Evolutionary conservation across 2,888 invertebrate genomes (phyloP), one percentile per base, ranked within the genome.

Genomic region (Sisyra terminalis): DNA sequence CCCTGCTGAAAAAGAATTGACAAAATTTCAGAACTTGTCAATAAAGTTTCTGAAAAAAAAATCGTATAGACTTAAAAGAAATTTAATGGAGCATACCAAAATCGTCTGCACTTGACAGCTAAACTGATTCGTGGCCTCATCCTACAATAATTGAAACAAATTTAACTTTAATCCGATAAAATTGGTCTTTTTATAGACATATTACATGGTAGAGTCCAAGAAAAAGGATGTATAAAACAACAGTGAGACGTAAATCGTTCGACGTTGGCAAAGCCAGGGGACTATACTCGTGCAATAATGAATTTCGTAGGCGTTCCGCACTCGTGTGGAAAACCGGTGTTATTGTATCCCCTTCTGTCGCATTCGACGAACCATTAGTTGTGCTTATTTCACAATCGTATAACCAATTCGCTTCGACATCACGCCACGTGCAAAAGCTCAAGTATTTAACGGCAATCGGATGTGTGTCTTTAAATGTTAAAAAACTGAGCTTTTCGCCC

Each of bases 381-480:
- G n/a, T 4, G 3, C 9, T 10, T 30, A 13, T 10, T 15, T 30
- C 30, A 50, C 82, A 82, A 53, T 79, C 76, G 50, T 73, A 81
- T 42, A 72, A 67, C 66, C 80, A 79, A 52, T 75, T 76, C 0
- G 77, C 77, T 50, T 74, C 71, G 1, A 75, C 70, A 0, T 68
- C 67, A 4, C 66, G 67, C 73, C 79, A 82, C 0, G 78, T 68
- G 10, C 77, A 74, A 48, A 82, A 81, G 54, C 79, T 76, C 45
- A 80, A 71, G 53, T 71, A 77, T 48, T 67, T 69, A 11, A 82
- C 63, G 1, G 65, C 63, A n/a, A 82, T 54, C 0, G 75, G 73
- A 32, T 66, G 59, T 0, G 67, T 54, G 53, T 82, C 81, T 16
- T 55, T 60, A 61, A 70, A 80, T 8, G 64, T 64, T 8, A 82